Conservation (phyloP, 1,140 invertebrate species). For the Globodera rostochiensis region DNA sequence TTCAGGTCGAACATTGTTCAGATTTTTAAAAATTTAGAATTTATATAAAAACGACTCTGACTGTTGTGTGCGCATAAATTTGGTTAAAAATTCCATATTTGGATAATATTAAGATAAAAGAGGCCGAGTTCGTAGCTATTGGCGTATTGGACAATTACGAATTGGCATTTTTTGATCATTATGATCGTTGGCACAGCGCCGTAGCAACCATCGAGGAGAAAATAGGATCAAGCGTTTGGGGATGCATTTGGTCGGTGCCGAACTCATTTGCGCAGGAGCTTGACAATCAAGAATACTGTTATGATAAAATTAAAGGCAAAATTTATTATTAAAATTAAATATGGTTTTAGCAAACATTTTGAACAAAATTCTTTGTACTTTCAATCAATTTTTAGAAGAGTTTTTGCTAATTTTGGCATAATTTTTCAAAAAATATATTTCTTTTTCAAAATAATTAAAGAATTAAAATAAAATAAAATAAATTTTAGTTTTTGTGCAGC, state of each 20-base stretch:
- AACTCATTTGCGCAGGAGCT: constrained; percentile 52
- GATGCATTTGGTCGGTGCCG: constrained; percentile 52
- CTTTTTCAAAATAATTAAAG: too few species aligned
- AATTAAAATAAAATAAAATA: too few species aligned
- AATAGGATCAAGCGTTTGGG: constrained; percentile 31
- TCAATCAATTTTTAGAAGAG: too few species aligned
- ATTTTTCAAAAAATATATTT: neutral
- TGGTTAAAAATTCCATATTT: neutral
- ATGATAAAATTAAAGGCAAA: constrained; percentile 53
- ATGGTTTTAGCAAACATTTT: too few species aligned
- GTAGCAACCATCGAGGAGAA: constrained; percentile 52
- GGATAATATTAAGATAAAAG: constrained; percentile 36
- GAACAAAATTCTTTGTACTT: too few species aligned
- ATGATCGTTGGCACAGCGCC: constrained; percentile 52
- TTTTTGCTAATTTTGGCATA: too few species aligned
- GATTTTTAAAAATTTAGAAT: neutral
- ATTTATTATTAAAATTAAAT: neutral
- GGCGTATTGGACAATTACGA: constrained; percentile 44
- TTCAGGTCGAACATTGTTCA: constrained; percentile 35
- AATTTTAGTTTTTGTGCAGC: neutral
- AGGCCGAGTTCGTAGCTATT: constrained; percentile 38
- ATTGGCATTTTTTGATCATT: constrained; percentile 41
- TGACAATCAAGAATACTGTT: constrained; percentile 51
- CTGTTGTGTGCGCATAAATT: neutral
- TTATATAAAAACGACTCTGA: too few species aligned